Evolutionary conservation across 2,888 invertebrate genomes (phyloP).

Genomic region (Dicycla oo): DNA sequence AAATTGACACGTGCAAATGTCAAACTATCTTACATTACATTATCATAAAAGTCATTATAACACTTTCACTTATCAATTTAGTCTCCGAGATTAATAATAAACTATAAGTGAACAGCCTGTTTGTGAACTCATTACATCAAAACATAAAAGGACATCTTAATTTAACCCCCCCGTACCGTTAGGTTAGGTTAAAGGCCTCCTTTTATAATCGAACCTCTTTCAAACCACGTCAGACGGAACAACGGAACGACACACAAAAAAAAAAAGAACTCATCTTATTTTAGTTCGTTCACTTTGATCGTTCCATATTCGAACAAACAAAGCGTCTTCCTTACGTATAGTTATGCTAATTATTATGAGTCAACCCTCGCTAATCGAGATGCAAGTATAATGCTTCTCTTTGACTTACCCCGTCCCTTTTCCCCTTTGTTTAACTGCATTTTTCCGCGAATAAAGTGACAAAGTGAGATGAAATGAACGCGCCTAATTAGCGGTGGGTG

Average conservation of each 20-base stretch:
- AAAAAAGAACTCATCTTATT: conserved; percentile 4
- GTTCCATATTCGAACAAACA: conserved; percentile 34
- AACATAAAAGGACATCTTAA: conserved; percentile 13
- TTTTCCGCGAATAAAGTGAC: conserved; percentile 85
- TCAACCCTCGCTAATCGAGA: conserved; percentile 64
- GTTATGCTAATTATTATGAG: conserved; percentile 64
- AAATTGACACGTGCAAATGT: no score
- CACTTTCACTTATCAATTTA: no score
- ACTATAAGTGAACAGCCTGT: neutral
- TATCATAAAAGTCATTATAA: no score
- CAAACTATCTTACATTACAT: no score
- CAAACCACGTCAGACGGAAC: conserved; percentile 3
- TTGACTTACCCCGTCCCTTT: conserved; percentile 76
- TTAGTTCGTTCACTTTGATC: conserved; percentile 49
- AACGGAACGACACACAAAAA: conserved; percentile 12
- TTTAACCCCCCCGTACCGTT: conserved; percentile 25
- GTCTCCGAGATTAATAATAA: no score
- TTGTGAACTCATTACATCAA: neutral
- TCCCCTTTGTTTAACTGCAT: conserved; percentile 80
- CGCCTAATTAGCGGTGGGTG: conserved; percentile 80
- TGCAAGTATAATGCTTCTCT: conserved; percentile 71
- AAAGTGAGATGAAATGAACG: conserved; percentile 82
- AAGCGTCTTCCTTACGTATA: conserved; percentile 43
- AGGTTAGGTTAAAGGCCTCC: conserved; percentile 22
- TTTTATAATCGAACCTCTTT: conserved; percentile 36